Percentiles rank a stretch among this genome's conserved stretches.
phyloP scores from a whole-genome alignment of 1,140 invertebrate genomes.

The Choristoneura fumiferana region DNA sequence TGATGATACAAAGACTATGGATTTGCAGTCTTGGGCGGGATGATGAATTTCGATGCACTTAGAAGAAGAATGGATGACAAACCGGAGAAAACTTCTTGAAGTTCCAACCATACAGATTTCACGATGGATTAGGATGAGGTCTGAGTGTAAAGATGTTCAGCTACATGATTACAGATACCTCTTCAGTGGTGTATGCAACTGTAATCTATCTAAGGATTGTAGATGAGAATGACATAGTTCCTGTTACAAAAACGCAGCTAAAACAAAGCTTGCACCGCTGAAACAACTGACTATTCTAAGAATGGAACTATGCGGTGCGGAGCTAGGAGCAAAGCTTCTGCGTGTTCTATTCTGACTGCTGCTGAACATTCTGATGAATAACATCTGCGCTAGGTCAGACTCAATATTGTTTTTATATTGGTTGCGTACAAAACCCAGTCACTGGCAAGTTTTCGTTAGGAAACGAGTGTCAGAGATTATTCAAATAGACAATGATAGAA shows the following conservation, averaged over 20 bases:
- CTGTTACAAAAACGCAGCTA: conserved; percentile 25
- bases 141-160: conserved; percentile 24
- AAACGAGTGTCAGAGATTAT: conserved; percentile 62
- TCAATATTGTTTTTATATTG: conserved; percentile 43
- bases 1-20: conserved; percentile 61
- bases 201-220: conserved; percentile 32
- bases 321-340: conserved; percentile 34
- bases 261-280: conserved; percentile 41
- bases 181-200: conserved; percentile 37
- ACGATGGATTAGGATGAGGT: conserved; percentile 28
- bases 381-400: conserved; percentile 57
- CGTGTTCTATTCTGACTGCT: conserved; percentile 22
- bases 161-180: conserved; percentile 45
- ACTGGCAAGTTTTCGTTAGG: conserved; percentile 47
- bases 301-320: conserved; percentile 51
- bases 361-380: conserved; percentile 37
- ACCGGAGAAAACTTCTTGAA: conserved; percentile 26
- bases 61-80: conserved; percentile 31
- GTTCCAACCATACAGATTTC: conserved; percentile 30
- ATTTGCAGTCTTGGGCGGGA: conserved; percentile 52
- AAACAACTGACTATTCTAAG: no score
- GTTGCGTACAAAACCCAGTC: conserved; percentile 34
- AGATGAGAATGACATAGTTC: conserved; percentile 25
- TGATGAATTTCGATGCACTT: conserved; percentile 31
- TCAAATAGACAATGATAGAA: conserved; percentile 35